phyloP scores from a whole-genome alignment of 2,113 vertebrate species.

The Zosterops lateralis region DNA sequence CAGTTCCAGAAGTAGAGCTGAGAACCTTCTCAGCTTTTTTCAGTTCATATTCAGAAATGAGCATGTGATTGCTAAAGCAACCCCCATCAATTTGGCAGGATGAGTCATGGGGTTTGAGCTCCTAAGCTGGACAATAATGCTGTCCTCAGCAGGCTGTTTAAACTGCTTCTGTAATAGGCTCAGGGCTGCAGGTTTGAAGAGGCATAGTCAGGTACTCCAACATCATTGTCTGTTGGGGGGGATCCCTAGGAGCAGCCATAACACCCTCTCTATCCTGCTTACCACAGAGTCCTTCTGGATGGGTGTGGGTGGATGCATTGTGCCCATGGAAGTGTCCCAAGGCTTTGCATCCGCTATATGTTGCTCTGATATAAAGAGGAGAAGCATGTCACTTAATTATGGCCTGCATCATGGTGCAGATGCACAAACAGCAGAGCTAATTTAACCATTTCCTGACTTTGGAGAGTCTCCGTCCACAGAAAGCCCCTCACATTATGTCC shows the following conservation, averaged over 20 bases:
- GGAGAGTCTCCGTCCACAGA: rapidly evolving
- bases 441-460: neutral
- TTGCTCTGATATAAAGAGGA: neutral
- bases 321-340: rapidly evolving
- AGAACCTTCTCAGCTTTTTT: neutral
- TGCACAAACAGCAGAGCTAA: slow-evolving; percentile 6
- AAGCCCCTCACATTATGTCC: rapidly evolving
- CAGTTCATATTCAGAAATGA: neutral
- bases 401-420: neutral
- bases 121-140: neutral
- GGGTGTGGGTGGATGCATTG: rapidly evolving
- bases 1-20: neutral
- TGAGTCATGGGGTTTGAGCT: neutral
- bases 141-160: neutral
- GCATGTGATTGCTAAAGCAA: neutral
- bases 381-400: neutral
- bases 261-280: too few relatives aligned
- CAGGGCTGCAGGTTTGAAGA: neutral
- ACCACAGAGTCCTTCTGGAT: neutral
- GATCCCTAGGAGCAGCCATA: rapidly evolving
- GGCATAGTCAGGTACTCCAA: neutral
- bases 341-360: rapidly evolving
- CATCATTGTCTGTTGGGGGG: neutral
- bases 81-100: neutral
- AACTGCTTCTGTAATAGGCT: neutral